These are phyloP conservation scores for Pygoscelis antarcticus DNA, from an alignment of 2,113 vertebrate species.

Conservation along the genomic window DNA sequence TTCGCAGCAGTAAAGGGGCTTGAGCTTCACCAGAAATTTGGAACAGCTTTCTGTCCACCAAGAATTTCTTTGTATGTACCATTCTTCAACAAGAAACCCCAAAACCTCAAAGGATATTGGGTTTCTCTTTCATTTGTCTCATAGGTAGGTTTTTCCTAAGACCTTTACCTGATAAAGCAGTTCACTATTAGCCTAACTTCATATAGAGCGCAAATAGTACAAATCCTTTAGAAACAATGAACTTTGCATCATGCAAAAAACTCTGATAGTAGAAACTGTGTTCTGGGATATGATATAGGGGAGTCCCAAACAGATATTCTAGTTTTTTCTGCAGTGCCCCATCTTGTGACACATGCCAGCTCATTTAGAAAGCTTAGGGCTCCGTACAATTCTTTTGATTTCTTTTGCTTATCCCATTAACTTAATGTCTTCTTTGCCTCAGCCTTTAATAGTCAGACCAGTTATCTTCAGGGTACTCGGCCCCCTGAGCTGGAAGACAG, in stretches of 20 bases:
- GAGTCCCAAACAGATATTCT: background rate
- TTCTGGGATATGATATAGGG: background rate
- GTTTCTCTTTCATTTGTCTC: background rate
- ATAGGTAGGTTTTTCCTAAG: background rate
- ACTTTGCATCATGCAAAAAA: background rate
- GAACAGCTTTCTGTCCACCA: background rate
- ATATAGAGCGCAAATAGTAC: background rate
- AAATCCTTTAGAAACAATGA: background rate
- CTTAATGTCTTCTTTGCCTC: no score
- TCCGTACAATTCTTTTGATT: background rate
- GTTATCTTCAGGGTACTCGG: no score
- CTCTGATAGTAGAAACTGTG: background rate
- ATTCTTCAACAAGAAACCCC: background rate
- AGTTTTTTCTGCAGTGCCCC: background rate
- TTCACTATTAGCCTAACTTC: background rate
- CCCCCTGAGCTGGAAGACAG: no score
- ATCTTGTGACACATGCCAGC: background rate
- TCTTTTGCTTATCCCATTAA: background rate
- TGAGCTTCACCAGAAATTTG: background rate
- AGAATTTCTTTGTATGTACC: background rate
- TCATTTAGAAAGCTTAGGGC: background rate
- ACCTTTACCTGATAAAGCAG: background rate
- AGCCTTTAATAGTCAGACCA: no score
- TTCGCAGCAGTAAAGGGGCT: background rate
- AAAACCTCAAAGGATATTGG: background rate